Conservation (phyloP, 2,797 vertebrate genomes). For the Gallirallus australis region DNA sequence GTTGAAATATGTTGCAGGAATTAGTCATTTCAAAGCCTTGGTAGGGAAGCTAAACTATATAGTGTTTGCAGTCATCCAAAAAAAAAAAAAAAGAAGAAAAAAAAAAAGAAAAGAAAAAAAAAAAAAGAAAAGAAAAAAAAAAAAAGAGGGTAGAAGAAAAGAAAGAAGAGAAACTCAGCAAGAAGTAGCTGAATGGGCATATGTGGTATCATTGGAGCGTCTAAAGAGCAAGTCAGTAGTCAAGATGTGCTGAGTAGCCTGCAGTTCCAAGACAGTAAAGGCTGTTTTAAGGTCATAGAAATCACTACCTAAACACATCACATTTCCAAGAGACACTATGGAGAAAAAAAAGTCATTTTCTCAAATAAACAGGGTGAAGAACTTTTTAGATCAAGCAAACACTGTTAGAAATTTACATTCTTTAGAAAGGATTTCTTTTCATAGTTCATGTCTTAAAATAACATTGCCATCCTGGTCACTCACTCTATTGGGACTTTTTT, state of each 20-base stretch:
- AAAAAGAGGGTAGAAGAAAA: background rate
- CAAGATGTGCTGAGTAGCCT: slow-evolving; percentile 74
- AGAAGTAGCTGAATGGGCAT: slow-evolving; percentile 72
- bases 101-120: background rate
- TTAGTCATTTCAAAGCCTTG: slow-evolving; percentile 71
- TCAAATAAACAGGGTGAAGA: background rate
- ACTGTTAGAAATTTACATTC: background rate
- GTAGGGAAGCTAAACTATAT: slow-evolving; percentile 62
- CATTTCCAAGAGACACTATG: background rate
- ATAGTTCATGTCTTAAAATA: background rate
- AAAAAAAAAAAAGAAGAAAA: background rate
- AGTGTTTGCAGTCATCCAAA: slow-evolving; percentile 46
- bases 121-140: background rate
- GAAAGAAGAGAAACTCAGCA: slow-evolving; percentile 48
- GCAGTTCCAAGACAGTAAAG: slow-evolving; percentile 71
- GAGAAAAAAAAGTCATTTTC: slow-evolving; percentile 5
- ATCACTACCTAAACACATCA: slow-evolving; percentile 45
- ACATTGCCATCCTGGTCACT: accelerated
- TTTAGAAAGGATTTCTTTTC: slow-evolving; percentile 27
- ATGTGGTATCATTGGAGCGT: slow-evolving; percentile 68
- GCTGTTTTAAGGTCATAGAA: slow-evolving; percentile 74
- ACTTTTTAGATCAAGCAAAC: background rate
- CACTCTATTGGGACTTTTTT: background rate
- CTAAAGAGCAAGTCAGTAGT: slow-evolving; percentile 65
- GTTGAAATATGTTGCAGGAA: slow-evolving; percentile 73